A percentile compares a stretch with the other conserved stretches of the same genome.
phyloP scores from a whole-genome alignment of 2,113 vertebrate genomes.

The Dipodomys spectabilis region DNA sequence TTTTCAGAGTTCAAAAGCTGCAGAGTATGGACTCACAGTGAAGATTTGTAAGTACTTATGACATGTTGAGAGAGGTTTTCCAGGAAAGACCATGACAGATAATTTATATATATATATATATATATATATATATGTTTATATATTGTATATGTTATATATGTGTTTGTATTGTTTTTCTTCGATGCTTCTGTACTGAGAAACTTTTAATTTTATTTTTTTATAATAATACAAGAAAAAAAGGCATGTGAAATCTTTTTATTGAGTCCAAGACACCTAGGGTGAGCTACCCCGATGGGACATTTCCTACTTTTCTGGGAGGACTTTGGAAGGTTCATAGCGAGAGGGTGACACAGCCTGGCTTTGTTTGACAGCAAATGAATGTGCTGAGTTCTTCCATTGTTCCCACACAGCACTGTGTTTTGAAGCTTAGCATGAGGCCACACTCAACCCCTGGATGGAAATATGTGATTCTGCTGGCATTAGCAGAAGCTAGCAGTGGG shows the following conservation, averaged over 20 bases:
- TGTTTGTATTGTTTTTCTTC: neutral
- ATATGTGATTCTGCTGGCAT: neutral
- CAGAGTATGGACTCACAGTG: neutral
- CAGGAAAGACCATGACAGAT: neutral
- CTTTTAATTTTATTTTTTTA: neutral
- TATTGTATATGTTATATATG: too few species aligned
- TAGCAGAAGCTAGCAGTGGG: neutral
- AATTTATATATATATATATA: neutral
- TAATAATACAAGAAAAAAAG: neutral
- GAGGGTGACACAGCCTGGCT: conserved; percentile 8
- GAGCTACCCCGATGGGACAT: neutral
- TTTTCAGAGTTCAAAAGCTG: neutral
- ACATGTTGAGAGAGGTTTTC: neutral
- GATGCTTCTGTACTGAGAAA: neutral
- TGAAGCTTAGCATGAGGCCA: neutral
- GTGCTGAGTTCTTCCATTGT: conserved; percentile 27
- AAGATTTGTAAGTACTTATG: neutral
- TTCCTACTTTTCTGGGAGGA: conserved; percentile 23
- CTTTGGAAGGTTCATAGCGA: neutral
- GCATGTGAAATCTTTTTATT: neutral
- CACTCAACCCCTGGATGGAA: neutral
- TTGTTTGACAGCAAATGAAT: conserved; percentile 19
- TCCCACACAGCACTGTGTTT: conserved; percentile 23
- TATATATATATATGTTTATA: too few species aligned
- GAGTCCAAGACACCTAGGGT: neutral